Percentiles rank a stretch among this genome's conserved stretches.
Evolutionary conservation across 2,888 invertebrate species (phyloP).

Genomic region (Desoria tigrina): DNA sequence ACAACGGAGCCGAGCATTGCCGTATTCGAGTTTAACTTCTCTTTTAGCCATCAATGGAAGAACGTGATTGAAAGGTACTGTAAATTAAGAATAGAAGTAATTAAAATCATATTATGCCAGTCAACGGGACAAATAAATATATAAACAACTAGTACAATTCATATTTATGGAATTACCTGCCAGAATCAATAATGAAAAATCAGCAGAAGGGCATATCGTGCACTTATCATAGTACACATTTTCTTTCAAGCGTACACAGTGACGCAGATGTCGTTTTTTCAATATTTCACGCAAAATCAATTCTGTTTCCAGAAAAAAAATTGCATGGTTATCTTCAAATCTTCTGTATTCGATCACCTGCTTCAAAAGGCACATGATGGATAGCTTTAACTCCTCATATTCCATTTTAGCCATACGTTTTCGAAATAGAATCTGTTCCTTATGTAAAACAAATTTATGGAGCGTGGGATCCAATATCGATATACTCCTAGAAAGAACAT

Average conservation of each 20-base stretch:
- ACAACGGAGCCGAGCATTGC: conserved; percentile 63
- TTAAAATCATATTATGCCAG: no score
- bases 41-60: conserved; percentile 62
- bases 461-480: background rate
- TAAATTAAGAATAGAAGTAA: no score
- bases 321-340: background rate
- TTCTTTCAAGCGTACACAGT: no score
- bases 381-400: background rate
- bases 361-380: conserved; percentile 3
- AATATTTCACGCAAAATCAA: background rate
- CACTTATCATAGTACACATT: no score
- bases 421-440: conserved; percentile 3
- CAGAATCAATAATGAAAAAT: no score
- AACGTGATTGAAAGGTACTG: conserved; percentile 63
- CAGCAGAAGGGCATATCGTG: no score
- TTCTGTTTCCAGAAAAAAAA: background rate
- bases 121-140: no score
- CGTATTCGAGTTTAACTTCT: conserved; percentile 61
- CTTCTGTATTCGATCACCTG: conserved; percentile 13
- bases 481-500: conserved; percentile 1
- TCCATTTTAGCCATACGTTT: conserved; percentile 1
- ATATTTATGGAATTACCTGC: no score
- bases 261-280: background rate
- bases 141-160: no score
- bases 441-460: conserved; percentile 5